Conservation (phyloP, 2,888 invertebrate species). For the Drepana falcataria region DNA sequence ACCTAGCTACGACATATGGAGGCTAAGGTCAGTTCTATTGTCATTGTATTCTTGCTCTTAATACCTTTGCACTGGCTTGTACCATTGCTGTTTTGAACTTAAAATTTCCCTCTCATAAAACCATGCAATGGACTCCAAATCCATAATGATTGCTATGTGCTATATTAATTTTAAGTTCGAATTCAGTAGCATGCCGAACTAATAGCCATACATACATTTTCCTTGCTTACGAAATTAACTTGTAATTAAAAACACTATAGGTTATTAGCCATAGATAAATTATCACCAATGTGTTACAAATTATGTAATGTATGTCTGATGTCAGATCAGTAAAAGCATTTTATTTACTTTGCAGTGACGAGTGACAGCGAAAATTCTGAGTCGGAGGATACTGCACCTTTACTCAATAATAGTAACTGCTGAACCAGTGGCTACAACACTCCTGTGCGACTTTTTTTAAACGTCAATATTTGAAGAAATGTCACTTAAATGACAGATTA, state of each 20-base stretch:
- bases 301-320: background rate
- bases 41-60: background rate
- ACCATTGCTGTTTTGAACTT: background rate
- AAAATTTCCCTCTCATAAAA: background rate
- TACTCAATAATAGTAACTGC: slow-evolving; percentile 46
- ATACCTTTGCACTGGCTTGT: background rate
- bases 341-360: slow-evolving; percentile 45
- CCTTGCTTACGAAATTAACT: too few species aligned
- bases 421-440: slow-evolving; percentile 20
- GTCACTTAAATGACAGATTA: too few species aligned
- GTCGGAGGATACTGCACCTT: slow-evolving; percentile 47
- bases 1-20: slow-evolving; percentile 6
- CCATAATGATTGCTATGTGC: background rate
- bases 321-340: background rate
- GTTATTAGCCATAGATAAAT: too few species aligned
- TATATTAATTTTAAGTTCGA: too few species aligned
- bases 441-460: too few species aligned
- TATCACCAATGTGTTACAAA: background rate
- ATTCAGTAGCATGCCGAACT: too few species aligned
- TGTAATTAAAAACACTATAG: too few species aligned
- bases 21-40: slow-evolving; percentile 39
- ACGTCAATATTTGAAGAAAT: too few species aligned
- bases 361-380: slow-evolving; percentile 63
- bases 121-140: slow-evolving; percentile 10
- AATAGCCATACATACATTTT: too few species aligned